Conservation (phyloP, 2,888 invertebrate genomes). For the Coelogynopora nodosa region DNA sequence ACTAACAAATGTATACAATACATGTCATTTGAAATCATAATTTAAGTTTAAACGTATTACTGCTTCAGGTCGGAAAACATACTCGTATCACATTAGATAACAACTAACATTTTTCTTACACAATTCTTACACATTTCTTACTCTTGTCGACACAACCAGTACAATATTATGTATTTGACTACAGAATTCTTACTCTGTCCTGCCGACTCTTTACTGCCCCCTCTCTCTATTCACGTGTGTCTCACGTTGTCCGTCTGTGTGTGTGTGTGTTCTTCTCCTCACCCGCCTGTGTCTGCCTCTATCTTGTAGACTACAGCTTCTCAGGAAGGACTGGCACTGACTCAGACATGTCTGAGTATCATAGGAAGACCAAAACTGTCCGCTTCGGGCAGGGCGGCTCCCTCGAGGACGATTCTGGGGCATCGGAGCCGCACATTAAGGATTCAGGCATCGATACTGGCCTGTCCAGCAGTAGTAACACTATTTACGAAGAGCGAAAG, state of each 20-base stretch:
- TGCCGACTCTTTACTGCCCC: no score
- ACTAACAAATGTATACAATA: no score
- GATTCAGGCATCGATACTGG: conserved; percentile 43
- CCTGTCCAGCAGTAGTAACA: conserved; percentile 31
- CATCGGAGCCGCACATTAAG: conserved; percentile 27
- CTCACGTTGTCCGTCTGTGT: background rate
- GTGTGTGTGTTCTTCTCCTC: background rate
- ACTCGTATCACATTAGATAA: no score
- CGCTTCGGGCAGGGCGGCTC: conserved; percentile 35
- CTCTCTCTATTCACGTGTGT: no score
- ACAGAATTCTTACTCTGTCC: no score
- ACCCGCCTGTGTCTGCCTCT: background rate
- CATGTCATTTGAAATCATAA: no score
- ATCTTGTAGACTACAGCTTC: background rate
- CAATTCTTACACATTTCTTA: no score
- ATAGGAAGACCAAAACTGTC: conserved; percentile 29
- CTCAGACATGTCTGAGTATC: conserved; percentile 10
- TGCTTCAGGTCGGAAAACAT: no score
- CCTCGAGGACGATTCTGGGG: conserved; percentile 35
- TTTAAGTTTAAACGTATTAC: no score
- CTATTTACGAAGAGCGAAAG: conserved; percentile 35
- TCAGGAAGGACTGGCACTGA: background rate
- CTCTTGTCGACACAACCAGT: no score
- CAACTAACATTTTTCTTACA: no score
- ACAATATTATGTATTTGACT: no score